These are phyloP conservation scores for Heterodera carotae DNA, from an alignment of 1,140 invertebrate species.

Conservation along the genomic window DNA sequence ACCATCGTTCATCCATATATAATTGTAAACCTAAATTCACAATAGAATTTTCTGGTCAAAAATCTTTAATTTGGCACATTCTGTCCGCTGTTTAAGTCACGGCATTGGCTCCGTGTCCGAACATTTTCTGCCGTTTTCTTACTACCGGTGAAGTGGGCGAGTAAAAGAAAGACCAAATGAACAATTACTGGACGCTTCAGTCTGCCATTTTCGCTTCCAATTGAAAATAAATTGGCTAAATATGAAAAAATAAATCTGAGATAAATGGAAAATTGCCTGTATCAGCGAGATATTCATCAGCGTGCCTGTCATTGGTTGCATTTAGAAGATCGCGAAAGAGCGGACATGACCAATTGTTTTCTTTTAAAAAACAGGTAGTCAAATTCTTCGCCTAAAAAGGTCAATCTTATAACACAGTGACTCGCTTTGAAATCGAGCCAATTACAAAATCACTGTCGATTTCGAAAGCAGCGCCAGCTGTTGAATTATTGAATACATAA, in stretches of 20 bases:
- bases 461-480: slow-evolving; percentile 11
- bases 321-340: no score
- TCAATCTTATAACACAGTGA: not conserved
- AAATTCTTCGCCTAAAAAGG: slow-evolving; percentile 36
- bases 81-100: slow-evolving; percentile 31
- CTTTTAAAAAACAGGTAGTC: slow-evolving; percentile 41
- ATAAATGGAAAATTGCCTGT: slow-evolving; percentile 10
- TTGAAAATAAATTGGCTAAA: slow-evolving; percentile 42
- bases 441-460: slow-evolving; percentile 35
- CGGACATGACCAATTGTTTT: slow-evolving; percentile 42
- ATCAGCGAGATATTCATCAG: slow-evolving; percentile 15
- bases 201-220: slow-evolving; percentile 27
- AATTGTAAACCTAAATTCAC: slow-evolving; percentile 26
- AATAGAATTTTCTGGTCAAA: not conserved
- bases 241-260: slow-evolving; percentile 2
- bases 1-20: slow-evolving; percentile 44
- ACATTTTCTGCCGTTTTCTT: slow-evolving; percentile 36
- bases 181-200: slow-evolving; percentile 25
- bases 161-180: slow-evolving; percentile 22
- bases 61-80: slow-evolving; percentile 36
- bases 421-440: slow-evolving; percentile 14
- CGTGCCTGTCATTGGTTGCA: no score
- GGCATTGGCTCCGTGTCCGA: slow-evolving; percentile 37
- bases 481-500: slow-evolving; percentile 31
- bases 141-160: slow-evolving; percentile 37